Conservation (phyloP, 2,888 invertebrate genomes). For the Chrysopilus asiliformis region DNA sequence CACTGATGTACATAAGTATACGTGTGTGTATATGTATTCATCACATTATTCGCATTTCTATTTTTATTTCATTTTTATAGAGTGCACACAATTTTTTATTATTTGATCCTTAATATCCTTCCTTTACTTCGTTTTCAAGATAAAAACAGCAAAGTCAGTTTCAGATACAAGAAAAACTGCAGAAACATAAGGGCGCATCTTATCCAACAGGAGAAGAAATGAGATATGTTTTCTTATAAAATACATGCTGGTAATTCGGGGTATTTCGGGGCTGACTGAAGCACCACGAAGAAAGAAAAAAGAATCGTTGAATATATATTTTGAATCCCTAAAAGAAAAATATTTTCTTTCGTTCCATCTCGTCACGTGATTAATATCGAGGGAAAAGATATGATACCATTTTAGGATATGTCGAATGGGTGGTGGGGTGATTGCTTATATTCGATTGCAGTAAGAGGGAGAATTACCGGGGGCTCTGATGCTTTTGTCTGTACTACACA, state of each 20-base stretch:
- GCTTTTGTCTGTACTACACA: conserved; percentile 6
- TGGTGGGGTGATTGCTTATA: too few species aligned
- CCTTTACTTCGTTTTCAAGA: conserved; percentile 4
- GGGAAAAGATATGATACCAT: too few species aligned
- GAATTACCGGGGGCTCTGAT: conserved; percentile 1
- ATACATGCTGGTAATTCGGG: too few species aligned
- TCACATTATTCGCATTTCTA: too few species aligned
- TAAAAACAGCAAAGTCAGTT: conserved; percentile 1
- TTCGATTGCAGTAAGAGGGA: too few species aligned
- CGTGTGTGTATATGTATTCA: too few species aligned
- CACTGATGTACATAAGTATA: too few species aligned
- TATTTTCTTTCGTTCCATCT: conserved; percentile 6
- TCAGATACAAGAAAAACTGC: not conserved
- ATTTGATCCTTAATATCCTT: conserved; percentile 7
- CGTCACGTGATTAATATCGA: conserved; percentile 9
- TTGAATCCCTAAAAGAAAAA: conserved; percentile 2
- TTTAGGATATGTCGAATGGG: too few species aligned
- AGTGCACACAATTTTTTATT: conserved; percentile 7
- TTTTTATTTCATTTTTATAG: conserved; percentile 9
- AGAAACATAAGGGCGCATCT: too few species aligned
- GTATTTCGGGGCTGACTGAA: not conserved
- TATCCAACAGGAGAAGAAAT: too few species aligned
- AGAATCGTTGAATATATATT: not conserved
- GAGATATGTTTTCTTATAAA: too few species aligned
- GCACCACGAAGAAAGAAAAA: not conserved